phyloP scores from a whole-genome alignment of 2,797 vertebrate species.

The Schizothorax lantsangensis region DNA sequence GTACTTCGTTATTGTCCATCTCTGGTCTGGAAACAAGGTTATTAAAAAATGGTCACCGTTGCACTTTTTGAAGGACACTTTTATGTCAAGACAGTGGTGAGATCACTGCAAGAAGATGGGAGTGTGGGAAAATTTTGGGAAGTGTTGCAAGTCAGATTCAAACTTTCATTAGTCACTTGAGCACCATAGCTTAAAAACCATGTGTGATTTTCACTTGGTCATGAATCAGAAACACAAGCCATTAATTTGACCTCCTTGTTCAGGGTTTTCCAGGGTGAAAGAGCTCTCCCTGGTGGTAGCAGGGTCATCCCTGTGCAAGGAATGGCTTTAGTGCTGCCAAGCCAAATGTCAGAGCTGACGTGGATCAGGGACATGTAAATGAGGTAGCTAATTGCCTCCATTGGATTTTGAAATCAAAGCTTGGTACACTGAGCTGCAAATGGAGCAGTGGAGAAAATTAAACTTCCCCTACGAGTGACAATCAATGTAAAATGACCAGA shows the following conservation, averaged over 20 bases:
- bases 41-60: neutral
- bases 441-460: constrained; percentile 75
- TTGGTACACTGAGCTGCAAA: constrained; percentile 62
- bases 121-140: too few species aligned
- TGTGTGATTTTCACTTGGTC: neutral
- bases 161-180: neutral
- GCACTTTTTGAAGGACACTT: neutral
- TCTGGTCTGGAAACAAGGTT: neutral
- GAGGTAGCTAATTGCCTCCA: constrained; percentile 80
- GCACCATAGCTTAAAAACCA: neutral
- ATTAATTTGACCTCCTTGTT: neutral
- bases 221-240: neutral
- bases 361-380: constrained; percentile 68
- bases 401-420: constrained; percentile 81
- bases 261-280: neutral
- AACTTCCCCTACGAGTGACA: constrained; percentile 69
- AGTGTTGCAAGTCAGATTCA: neutral
- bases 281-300: neutral
- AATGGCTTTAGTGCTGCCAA: constrained; percentile 26
- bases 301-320: neutral
- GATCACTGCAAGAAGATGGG: neutral
- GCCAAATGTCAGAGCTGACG: constrained; percentile 58
- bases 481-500: constrained; percentile 73
- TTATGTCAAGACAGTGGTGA: neutral
- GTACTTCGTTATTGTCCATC: too few species aligned